Evolutionary conservation across 2,888 invertebrate species (phyloP), one percentile per base, ranked within the genome.

Genomic region (Gonocerus acuteangulatus): DNA sequence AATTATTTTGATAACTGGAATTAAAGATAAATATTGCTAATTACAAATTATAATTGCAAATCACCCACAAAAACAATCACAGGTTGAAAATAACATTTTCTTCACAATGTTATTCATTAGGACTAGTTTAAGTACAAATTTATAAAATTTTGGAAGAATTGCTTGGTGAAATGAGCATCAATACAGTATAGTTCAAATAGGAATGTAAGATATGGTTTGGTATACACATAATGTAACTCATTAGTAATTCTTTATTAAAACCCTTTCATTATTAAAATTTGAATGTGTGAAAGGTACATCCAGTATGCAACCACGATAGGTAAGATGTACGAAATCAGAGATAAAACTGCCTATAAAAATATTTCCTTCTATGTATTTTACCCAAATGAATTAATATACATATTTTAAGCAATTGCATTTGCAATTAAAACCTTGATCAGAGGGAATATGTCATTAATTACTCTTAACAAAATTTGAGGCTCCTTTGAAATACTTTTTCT

Each of bases 131-230:
- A 42, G 23, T 52, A 52, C 22, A 52, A 52, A 39, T 13, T 39
- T 39, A 52, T 42, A 39, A 23, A 52, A 36, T 39, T 32, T 52
- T 52, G 52, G 52, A 52, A 52, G 52, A 52, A 52, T 52, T 42
- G 52, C 52, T 52, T 52, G 42, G 39, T 42, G 52, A 52, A 16
- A 39, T 52, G 52, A 52, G 52, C 52, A 52, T 52, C 39, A 52
- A 39, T 39, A 52, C 52, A 52, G 52, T 42, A 7, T 42, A 52
- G 21, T 36, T 36, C 21, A 52, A 19, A n/a, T 42, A 52, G 36
- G 21, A 52, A 52, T 52, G 52, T 36, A 34, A 42, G 52, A 52
- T 52, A 52, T 52, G 52, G 42, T 22, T 36, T 42, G 9, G 42
- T 42, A 52, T 52, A 36, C 9, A 42, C 13, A n/a, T 32, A 32